Conservation (phyloP, 2,888 invertebrate species). For the Poecilus cupreus region DNA sequence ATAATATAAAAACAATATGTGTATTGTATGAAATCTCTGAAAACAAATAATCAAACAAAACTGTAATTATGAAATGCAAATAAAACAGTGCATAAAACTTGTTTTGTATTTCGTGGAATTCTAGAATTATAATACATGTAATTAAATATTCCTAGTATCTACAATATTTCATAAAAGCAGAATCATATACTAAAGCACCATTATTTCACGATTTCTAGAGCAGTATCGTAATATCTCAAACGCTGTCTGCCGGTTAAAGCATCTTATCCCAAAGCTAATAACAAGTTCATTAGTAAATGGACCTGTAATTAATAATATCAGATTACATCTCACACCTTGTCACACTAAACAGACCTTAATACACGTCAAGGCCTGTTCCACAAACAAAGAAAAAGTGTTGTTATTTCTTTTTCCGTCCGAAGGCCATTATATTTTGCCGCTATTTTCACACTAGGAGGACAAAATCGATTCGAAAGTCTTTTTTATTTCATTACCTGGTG, state of each 20-base stretch:
- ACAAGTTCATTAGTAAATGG: constrained; percentile 30
- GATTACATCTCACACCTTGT: not conserved
- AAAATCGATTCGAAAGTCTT: constrained; percentile 33
- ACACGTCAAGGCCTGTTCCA: not conserved
- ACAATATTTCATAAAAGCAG: not conserved
- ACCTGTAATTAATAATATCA: constrained; percentile 27
- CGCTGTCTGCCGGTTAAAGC: not conserved
- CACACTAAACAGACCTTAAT: not conserved
- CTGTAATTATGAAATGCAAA: too few species aligned
- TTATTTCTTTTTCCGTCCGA: constrained; percentile 12
- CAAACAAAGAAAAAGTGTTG: constrained; percentile 3
- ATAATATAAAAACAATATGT: too few species aligned
- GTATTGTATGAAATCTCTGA: not conserved
- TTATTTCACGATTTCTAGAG: not conserved
- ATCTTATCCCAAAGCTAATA: constrained; percentile 10
- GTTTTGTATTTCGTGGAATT: too few species aligned
- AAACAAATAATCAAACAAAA: too few species aligned
- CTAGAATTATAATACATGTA: too few species aligned
- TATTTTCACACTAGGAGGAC: constrained; percentile 16
- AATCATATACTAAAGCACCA: not conserved
- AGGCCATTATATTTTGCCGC: constrained; percentile 30
- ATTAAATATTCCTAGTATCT: not conserved
- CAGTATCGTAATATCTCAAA: not conserved
- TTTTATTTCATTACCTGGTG: constrained; percentile 50
- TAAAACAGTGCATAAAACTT: too few species aligned